Conservation (phyloP, 1,140 invertebrate genomes). For the Campoletis sonorensis region DNA sequence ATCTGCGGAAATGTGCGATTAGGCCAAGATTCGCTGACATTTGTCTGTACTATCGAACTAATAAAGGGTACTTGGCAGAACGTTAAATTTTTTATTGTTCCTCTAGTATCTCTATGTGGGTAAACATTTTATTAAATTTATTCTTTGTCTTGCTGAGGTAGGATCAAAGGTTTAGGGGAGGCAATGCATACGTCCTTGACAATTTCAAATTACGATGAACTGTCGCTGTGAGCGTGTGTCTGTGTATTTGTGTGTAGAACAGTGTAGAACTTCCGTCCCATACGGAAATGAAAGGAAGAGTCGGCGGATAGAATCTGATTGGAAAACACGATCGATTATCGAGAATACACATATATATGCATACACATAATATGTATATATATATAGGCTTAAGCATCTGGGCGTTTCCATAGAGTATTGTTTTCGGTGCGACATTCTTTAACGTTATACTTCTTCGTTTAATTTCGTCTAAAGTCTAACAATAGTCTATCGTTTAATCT, state of each 20-base stretch:
- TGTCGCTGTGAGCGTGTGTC: background rate
- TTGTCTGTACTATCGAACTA: background rate
- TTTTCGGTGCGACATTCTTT: conserved; percentile 24
- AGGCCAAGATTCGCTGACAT: conserved; percentile 19
- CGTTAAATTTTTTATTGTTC: background rate
- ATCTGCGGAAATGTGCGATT: conserved; percentile 11
- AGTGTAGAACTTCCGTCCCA: background rate
- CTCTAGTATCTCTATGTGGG: background rate
- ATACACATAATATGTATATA: background rate
- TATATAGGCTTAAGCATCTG: conserved; percentile 3
- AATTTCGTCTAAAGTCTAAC: conserved; percentile 1
- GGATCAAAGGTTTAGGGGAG: conserved; percentile 30
- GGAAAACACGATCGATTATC: conserved; percentile 38
- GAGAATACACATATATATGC: conserved; percentile 18
- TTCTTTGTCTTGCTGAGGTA: conserved; percentile 22
- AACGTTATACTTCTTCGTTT: conserved; percentile 14
- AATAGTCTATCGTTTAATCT: background rate
- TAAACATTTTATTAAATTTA: conserved; percentile 8
- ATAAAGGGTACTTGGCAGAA: conserved; percentile 15
- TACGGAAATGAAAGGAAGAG: conserved; percentile 33
- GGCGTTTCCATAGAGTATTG: conserved; percentile 27
- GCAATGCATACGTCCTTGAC: conserved; percentile 18
- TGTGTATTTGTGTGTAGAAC: background rate
- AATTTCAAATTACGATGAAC: conserved; percentile 20
- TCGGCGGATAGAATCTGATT: conserved; percentile 38